phyloP scores from a whole-genome alignment of 2,888 invertebrate genomes.

The Ferrisia virgata region DNA sequence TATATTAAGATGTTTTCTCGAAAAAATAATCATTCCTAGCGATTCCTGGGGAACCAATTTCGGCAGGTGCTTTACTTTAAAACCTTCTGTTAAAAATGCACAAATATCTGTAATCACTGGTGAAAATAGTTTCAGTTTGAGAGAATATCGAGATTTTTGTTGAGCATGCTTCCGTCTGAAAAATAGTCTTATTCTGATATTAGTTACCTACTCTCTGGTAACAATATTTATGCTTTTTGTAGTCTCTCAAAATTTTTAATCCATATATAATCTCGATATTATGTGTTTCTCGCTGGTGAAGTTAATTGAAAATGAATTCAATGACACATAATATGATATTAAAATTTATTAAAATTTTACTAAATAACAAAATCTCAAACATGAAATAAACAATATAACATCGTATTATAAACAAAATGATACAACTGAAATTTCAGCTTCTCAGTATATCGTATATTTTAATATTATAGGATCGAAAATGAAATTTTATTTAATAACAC shows the following conservation, averaged over 20 bases:
- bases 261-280: no score
- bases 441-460: not conserved
- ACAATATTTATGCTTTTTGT: no score
- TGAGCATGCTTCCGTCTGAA: no score
- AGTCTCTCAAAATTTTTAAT: no score
- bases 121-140: no score
- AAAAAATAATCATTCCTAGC: not conserved
- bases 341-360: conserved; percentile 35
- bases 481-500: not conserved
- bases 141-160: no score
- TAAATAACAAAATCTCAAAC: conserved; percentile 34
- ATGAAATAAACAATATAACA: conserved; percentile 14
- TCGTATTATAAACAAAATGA: not conserved
- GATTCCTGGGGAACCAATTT: not conserved
- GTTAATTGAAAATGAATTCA: not conserved
- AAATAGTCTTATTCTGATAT: no score
- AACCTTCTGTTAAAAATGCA: no score
- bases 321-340: no score
- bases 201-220: no score
- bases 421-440: not conserved
- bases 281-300: not conserved
- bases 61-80: no score
- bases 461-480: not conserved
- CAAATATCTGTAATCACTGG: no score
- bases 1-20: not conserved